phyloP scores from a whole-genome alignment of 2,113 vertebrate genomes.

The Melanotaenia duboulayi region DNA sequence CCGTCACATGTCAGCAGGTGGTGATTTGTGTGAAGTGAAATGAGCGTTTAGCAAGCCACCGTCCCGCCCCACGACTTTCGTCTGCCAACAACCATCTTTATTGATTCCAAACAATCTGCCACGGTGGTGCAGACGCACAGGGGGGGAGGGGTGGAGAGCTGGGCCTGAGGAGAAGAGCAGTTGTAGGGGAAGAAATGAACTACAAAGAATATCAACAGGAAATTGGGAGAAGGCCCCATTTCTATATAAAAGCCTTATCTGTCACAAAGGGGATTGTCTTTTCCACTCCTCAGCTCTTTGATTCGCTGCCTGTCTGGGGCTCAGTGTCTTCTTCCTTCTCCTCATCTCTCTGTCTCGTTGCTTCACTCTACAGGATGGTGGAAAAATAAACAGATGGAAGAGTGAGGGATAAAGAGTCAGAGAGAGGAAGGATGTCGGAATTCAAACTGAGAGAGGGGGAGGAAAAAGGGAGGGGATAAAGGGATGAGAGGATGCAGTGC shows the following conservation, averaged over 20 bases:
- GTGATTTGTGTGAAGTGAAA: conserved; percentile 72
- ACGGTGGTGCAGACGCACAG: conserved; percentile 16
- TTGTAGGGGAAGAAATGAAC: conserved; percentile 32
- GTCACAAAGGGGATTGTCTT: conserved; percentile 56
- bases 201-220: conserved; percentile 70
- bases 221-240: conserved; percentile 49
- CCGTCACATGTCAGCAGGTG: conserved; percentile 47
- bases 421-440: conserved; percentile 63
- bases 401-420: conserved; percentile 52
- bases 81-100: conserved; percentile 75
- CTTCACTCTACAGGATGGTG: conserved; percentile 58
- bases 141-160: conserved; percentile 9
- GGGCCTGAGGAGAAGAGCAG: conserved; percentile 18
- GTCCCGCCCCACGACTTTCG: conserved; percentile 66
- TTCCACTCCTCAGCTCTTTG: conserved; percentile 55
- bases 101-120: conserved; percentile 73
- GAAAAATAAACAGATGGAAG: conserved; percentile 76
- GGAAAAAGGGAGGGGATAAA: conserved; percentile 34
- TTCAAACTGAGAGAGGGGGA: conserved; percentile 68
- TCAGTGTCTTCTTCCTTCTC: conserved; percentile 40
- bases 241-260: conserved; percentile 62
- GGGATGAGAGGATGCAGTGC: conserved; percentile 53
- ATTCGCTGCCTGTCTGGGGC: conserved; percentile 57
- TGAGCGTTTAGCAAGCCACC: conserved; percentile 64
- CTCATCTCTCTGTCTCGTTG: conserved; percentile 33